Evolutionary conservation across 2,797 vertebrate genomes (phyloP), one percentile per base, ranked within the genome.

Genomic region (Chlorospingus flavigularis): DNA sequence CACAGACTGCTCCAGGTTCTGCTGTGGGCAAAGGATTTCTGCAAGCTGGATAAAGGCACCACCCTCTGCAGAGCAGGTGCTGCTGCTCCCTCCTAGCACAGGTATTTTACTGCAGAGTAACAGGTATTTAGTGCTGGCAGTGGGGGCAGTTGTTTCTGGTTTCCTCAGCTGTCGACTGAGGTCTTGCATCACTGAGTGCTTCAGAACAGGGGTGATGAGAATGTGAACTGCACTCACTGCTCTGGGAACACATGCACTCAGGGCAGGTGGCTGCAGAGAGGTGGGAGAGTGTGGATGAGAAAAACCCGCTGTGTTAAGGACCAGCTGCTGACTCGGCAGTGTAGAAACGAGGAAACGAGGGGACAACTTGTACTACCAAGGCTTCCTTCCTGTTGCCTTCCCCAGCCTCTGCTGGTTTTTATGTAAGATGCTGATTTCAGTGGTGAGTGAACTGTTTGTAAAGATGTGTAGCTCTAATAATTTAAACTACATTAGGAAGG

Each of bases 21-120:
- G 18, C 37, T 35, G 47, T 5, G 17, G 21, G 37, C 20, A 35
- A 3, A 68, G 61, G 30, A 19, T 16, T 78, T 10, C 50, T 82
- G 54, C 31, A 55, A 35, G n/a, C 33, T 35, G 58, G 30, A 1
- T 5, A 5, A 9, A 28, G 23, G 19, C 3, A 4, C 31, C 33
- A 30, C 3, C 1, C 9, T 28, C 23, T 39, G 62, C 58, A 39
- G 14, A 15, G 23, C 0, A 3, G 1, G 4, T 5, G 12, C 23
- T 40, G 42, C 18, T 39, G 51, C 1, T 4, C 8, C 7, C 0
- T 6, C 45, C 25, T 2, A 26, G 28, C 51, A 21, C 28, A 18
- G 37, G 8, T 21, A 2, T 33, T 26, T 10, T 3, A 13, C 25
- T 42, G 37, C 39, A 28, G 3, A 21, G 2, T 1, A 7, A 9